Evolutionary conservation across 2,113 vertebrate species (phyloP), one percentile per base, ranked within the genome.

Genomic region (Silurus asotus): DNA sequence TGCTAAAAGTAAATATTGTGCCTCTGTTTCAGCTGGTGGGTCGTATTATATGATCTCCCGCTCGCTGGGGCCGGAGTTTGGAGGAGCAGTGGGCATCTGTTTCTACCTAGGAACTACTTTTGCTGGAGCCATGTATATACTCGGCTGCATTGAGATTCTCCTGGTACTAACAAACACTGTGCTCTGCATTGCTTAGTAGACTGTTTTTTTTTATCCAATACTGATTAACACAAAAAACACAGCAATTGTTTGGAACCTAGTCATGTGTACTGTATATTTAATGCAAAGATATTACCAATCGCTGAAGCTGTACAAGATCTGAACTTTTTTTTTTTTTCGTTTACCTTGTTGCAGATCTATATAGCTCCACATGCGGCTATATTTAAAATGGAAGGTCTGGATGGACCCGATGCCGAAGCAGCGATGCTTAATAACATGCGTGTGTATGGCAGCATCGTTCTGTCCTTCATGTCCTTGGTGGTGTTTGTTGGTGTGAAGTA

Each of bases 31-130:
- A 99, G 98, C 98, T 88, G 98, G 98, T 14, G 98, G 98, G 8
- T 97, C 98, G 20, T 99, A 99, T 92, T 99, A 99, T 93, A 99
- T 99, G 98, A 99, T 99, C 91, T 99, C 98, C 0, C 97, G 98
- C 72, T 99, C 98, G 0, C 92, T 99, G 91, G 98, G 98, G 76
- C 98, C 98, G 0, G 98, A 99, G 93, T 99, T 99, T 64, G 98
- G 98, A 8, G 98, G 98, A 6, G 98, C 98, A 0, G 98, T 99
- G 82, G 98, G 98, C 51, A 98, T 99, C 91, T 99, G 98, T 93
- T 99, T 99, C 94, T 99, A 99, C 94, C 93, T 99, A 92, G 98
- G 98, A 85, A 99, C 98, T 75, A 99, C 98, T 11, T 99, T 98
- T 89, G 98, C 98, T 0, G 98, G 97, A 23, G 97, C 98, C 92